Conservation (phyloP, 2,888 invertebrate genomes). For the Dorcus parallelipipedus region DNA sequence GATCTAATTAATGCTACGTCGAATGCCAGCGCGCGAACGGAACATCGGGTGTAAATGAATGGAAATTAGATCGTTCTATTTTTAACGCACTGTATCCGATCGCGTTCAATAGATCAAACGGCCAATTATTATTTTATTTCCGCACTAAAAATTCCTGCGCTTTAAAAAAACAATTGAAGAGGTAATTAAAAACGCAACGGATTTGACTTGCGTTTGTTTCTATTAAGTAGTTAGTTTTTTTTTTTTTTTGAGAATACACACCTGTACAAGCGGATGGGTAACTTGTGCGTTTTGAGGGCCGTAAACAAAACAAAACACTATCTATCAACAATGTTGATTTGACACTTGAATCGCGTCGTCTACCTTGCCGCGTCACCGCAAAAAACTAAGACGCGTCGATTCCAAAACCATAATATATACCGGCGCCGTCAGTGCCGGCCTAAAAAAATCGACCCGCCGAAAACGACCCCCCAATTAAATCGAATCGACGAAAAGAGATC, state of each 20-base stretch:
- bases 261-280: neutral
- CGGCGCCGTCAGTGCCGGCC: neutral
- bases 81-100: too few relatives aligned
- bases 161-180: too few relatives aligned
- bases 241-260: neutral
- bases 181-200: too few relatives aligned
- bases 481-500: neutral
- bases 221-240: too few relatives aligned
- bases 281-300: neutral
- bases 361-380: neutral
- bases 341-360: neutral
- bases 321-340: conserved; percentile 2
- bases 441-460: neutral
- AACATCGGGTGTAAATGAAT: too few relatives aligned
- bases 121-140: too few relatives aligned
- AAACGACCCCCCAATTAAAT: neutral
- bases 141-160: too few relatives aligned
- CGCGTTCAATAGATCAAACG: too few relatives aligned
- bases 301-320: conserved; percentile 3
- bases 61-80: too few relatives aligned
- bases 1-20: too few relatives aligned
- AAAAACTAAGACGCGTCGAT: conserved; percentile 10
- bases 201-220: too few relatives aligned
- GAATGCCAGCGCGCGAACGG: too few relatives aligned
- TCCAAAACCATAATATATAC: conserved; percentile 12